phyloP scores from a whole-genome alignment of 2,888 invertebrate species.

The Agrilus cyanescens region DNA sequence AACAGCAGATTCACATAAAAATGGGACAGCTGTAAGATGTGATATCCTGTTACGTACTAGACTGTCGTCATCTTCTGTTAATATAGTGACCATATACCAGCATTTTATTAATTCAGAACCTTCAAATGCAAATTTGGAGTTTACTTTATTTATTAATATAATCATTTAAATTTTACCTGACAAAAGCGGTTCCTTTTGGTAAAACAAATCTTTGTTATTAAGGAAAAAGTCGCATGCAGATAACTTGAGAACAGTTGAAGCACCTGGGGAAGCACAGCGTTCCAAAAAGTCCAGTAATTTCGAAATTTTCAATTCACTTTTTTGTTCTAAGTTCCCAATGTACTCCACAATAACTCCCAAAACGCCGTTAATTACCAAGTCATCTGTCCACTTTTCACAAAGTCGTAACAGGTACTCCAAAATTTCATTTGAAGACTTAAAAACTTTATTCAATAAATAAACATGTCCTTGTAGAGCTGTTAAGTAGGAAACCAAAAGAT shows the following conservation, averaged over 20 bases:
- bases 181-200: conserved; percentile 27
- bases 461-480: no score
- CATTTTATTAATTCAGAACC: conserved; percentile 22
- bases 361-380: neutral
- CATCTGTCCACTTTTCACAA: neutral
- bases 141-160: neutral
- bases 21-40: neutral
- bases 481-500: no score
- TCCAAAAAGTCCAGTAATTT: conserved; percentile 1
- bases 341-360: neutral
- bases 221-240: conserved; percentile 7
- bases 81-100: conserved; percentile 34
- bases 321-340: neutral
- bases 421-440: no score
- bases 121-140: conserved; percentile 7
- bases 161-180: conserved; percentile 1
- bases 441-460: no score
- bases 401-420: no score
- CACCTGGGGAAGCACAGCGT: conserved; percentile 1
- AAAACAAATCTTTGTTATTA: conserved; percentile 16
- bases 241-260: neutral
- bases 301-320: neutral
- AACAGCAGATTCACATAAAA: no score
- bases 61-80: conserved; percentile 44
- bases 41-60: conserved; percentile 32